A percentile compares a stretch with the other conserved stretches of the same genome.
Evolutionary conservation across 2,797 vertebrate genomes (phyloP).

Genomic region (Dendrocincla fuliginosa): DNA sequence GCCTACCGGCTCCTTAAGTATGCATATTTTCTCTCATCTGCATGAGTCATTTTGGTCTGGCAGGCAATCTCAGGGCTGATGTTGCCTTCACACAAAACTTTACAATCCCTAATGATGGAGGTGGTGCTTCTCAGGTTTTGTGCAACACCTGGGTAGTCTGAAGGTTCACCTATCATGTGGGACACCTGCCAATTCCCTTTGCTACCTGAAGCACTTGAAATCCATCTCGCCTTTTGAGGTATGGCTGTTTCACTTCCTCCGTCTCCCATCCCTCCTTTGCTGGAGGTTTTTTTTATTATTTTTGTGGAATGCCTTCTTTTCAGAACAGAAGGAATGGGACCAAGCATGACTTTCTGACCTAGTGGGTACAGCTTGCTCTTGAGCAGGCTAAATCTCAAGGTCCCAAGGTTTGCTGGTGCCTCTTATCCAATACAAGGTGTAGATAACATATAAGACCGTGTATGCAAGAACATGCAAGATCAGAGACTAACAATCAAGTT

Average conservation of each 20-base stretch:
- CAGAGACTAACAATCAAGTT: not conserved
- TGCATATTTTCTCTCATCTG: not conserved
- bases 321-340: not conserved
- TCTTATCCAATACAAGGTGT: not conserved
- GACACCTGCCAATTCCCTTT: not conserved
- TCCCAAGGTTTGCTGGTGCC: not conserved
- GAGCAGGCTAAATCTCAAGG: not conserved
- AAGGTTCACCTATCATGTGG: not conserved
- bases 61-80: not conserved
- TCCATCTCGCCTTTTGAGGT: not conserved
- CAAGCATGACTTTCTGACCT: not conserved
- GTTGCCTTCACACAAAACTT: not conserved
- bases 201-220: not conserved
- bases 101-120: not conserved
- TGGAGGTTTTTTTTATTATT: not conserved
- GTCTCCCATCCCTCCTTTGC: not conserved
- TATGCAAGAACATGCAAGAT: not conserved
- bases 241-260: not conserved
- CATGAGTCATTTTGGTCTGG: not conserved
- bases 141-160: not conserved
- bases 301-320: not conserved
- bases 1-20: not conserved
- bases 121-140: not conserved
- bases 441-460: not conserved
- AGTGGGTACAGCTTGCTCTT: not conserved